These are phyloP conservation scores for Lasioglossum villosulum DNA, from an alignment of 2,888 invertebrate species.

Conservation along the genomic window DNA sequence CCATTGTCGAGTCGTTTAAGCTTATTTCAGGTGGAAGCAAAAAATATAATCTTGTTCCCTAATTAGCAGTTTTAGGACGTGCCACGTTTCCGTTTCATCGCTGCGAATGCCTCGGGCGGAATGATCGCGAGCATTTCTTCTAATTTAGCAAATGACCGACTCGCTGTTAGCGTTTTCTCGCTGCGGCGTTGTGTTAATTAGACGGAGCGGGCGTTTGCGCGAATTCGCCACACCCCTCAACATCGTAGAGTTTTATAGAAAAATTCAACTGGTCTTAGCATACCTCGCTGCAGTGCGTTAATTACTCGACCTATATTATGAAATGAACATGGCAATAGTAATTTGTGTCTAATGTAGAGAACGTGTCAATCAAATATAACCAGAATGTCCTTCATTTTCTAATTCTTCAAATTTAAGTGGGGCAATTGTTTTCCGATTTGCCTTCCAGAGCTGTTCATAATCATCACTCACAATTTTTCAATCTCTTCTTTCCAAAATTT, in stretches of 20 bases:
- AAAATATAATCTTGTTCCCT: constrained; percentile 3
- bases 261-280: neutral
- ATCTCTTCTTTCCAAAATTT: too few relatives aligned
- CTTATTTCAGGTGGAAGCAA: neutral
- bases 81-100: neutral
- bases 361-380: too few relatives aligned
- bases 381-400: too few relatives aligned
- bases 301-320: too few relatives aligned
- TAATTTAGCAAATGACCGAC: neutral
- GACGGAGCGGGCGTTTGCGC: neutral
- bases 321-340: too few relatives aligned
- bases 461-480: too few relatives aligned
- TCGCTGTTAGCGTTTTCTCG: neutral
- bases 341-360: too few relatives aligned
- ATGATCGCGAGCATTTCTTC: neutral
- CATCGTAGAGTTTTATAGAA: neutral
- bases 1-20: constrained; percentile 32
- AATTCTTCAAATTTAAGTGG: too few relatives aligned
- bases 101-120: neutral
- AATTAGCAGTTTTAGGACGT: constrained; percentile 23
- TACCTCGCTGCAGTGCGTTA: too few relatives aligned
- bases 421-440: too few relatives aligned
- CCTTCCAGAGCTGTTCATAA: too few relatives aligned
- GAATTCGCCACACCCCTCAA: neutral
- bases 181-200: neutral